Evolutionary conservation across 2,113 vertebrate genomes (phyloP).

Genomic region (Gasterosteus aculeatus): DNA sequence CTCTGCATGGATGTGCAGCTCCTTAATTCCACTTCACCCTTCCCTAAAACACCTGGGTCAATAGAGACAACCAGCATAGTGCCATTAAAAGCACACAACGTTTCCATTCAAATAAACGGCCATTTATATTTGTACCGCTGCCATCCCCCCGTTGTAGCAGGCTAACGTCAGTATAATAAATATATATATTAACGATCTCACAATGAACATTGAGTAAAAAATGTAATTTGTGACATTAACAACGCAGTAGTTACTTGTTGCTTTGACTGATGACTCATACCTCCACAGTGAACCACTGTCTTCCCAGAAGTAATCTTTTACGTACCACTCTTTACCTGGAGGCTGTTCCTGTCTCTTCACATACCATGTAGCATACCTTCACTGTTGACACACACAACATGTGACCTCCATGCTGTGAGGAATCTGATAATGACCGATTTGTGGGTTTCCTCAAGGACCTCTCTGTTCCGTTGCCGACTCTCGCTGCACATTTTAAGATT

Average conservation of each 20-base stretch:
- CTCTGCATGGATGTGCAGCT: constrained; percentile 74
- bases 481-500: constrained; percentile 1
- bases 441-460: constrained; percentile 4
- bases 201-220: not conserved
- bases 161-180: no score
- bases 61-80: constrained; percentile 63
- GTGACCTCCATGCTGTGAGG: constrained; percentile 3
- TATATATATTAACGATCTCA: not conserved
- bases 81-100: no score
- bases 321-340: not conserved
- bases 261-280: constrained; percentile 19
- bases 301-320: not conserved
- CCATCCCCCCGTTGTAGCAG: not conserved
- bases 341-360: not conserved
- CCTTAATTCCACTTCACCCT: constrained; percentile 73
- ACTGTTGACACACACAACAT: constrained; percentile 1
- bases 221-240: constrained; percentile 20
- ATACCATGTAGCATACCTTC: not conserved
- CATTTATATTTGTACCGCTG: no score
- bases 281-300: constrained; percentile 2
- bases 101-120: no score
- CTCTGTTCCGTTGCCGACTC: constrained; percentile 2
- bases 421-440: constrained; percentile 36
- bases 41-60: constrained; percentile 65
- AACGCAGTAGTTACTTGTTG: constrained; percentile 4